Evolutionary conservation across 1,140 invertebrate species (phyloP).

Genomic region (Zaprionus vittiger): DNA sequence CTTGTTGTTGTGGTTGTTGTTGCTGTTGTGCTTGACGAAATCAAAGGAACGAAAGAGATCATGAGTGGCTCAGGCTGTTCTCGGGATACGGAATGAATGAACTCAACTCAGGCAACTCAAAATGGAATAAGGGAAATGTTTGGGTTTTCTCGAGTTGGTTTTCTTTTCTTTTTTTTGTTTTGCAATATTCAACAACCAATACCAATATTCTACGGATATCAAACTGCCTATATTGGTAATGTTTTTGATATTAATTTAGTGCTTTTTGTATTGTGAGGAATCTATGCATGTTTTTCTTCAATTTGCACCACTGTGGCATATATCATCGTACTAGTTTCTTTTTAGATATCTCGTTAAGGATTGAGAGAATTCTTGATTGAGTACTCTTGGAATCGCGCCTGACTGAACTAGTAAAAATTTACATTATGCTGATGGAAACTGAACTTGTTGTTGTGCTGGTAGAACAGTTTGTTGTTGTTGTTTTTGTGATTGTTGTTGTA

Average conservation of each 20-base stretch:
- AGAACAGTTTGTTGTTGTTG: slow-evolving; percentile 39
- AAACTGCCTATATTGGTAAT: slow-evolving; percentile 68
- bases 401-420: slow-evolving; percentile 55
- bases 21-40: slow-evolving; percentile 27
- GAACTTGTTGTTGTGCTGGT: slow-evolving; percentile 27
- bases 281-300: slow-evolving; percentile 69
- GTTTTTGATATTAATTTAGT: slow-evolving; percentile 83
- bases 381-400: slow-evolving; percentile 12
- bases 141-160: slow-evolving; percentile 26
- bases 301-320: slow-evolving; percentile 12
- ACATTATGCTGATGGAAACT: slow-evolving; percentile 37
- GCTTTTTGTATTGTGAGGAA: slow-evolving; percentile 84
- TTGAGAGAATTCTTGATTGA: neutral
- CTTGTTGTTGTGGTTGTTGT: neutral
- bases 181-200: slow-evolving; percentile 82
- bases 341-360: neutral
- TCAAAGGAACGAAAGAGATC: slow-evolving; percentile 29
- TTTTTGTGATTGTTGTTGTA: slow-evolving; percentile 38
- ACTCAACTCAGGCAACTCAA: slow-evolving; percentile 44
- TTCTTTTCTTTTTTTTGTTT: slow-evolving; percentile 28
- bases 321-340: neutral
- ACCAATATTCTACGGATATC: slow-evolving; percentile 61
- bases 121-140: slow-evolving; percentile 52
- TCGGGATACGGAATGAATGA: slow-evolving; percentile 34
- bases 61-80: slow-evolving; percentile 27